phyloP scores from a whole-genome alignment of 37 sponge, comb jelly and placozoan genomes.

The Aphrocallistes beatrix region DNA sequence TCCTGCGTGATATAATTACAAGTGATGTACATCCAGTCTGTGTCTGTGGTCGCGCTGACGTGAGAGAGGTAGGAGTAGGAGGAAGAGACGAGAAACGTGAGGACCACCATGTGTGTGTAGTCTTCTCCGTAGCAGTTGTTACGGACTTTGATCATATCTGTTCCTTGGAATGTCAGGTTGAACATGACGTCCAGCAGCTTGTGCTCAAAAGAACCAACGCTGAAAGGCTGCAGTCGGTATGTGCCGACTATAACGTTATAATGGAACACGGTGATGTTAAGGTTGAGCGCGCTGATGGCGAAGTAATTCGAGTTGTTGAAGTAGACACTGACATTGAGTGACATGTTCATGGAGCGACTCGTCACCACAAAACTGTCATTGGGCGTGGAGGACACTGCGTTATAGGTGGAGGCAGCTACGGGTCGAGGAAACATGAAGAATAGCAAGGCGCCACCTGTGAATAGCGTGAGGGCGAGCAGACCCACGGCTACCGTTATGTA shows the following conservation, averaged over 20 bases:
- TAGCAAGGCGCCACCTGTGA: slow-evolving; percentile 19
- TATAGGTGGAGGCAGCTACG: background rate
- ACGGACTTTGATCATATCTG: background rate
- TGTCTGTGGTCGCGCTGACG: slow-evolving; percentile 2
- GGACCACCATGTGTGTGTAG: slow-evolving; percentile 11
- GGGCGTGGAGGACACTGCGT: background rate
- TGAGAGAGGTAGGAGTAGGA: background rate
- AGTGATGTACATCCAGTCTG: background rate
- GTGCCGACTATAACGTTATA: slow-evolving; percentile 19
- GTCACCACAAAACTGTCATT: slow-evolving; percentile 1
- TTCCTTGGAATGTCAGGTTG: background rate
- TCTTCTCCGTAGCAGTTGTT: slow-evolving; percentile 17
- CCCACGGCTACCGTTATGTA: slow-evolving; percentile 17
- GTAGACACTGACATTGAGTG: slow-evolving; percentile 9
- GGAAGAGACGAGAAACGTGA: background rate
- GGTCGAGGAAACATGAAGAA: slow-evolving; percentile 34
- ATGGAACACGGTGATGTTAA: slow-evolving; percentile 30
- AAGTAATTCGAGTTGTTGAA: slow-evolving; percentile 41
- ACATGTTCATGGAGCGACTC: background rate
- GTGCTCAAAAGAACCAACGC: background rate
- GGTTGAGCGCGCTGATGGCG: slow-evolving; percentile 14
- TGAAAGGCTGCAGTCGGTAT: background rate
- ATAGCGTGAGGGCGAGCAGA: slow-evolving; percentile 13
- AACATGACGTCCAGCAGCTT: background rate
- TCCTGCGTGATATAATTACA: background rate